Evolutionary conservation across 2,797 vertebrate genomes (phyloP), one percentile per base, ranked within the genome.

Genomic region (Pangasius macronema): DNA sequence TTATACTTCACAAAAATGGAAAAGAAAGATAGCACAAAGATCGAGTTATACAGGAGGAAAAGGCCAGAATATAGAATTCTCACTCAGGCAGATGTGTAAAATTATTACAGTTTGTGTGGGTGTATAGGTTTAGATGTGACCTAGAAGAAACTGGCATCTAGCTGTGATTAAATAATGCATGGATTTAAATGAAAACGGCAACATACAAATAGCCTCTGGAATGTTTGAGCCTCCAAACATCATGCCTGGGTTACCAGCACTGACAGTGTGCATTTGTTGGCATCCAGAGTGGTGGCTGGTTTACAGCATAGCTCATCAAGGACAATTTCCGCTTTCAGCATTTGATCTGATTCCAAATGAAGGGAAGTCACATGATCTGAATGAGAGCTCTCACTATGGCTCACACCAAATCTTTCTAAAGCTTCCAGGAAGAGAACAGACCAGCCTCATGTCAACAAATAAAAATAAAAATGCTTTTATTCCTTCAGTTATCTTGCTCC

Each of bases 251-350:
- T n/a, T 42, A 63, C 91, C 92, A 93, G 91, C 90, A 91, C 90
- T 89, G 93, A 89, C 89, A n/a, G 89, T 93, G 92, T 94, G 95
- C 94, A 95, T 95, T 93, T 92, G 91, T 93, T 92, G 91, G 91
- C 89, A 33, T 65, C 24, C 88, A 89, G 89, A 89, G n/a, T 42
- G 42, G 81, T 39, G 88, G 90, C 88, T 87, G 94, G 92, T 93
- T 82, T 77, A 51, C 18, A 93, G 93, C 87, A 90, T 91, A 92
- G 91, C 93, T 91, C 91, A 94, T 94, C 94, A 94, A 94, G 94
- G 94, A 95, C 93, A 94, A 96, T 95, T 95, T 95, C 93, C 93
- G 92, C 92, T 90, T 92, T 91, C 87, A 91, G 89, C 83, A 88
- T 92, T 88, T 89, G 89, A 93, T 95, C 93, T 93, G 93, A 95